Evolutionary conservation across 2,888 invertebrate species (phyloP), one percentile per base, ranked within the genome.

Genomic region (Dione juno): DNA sequence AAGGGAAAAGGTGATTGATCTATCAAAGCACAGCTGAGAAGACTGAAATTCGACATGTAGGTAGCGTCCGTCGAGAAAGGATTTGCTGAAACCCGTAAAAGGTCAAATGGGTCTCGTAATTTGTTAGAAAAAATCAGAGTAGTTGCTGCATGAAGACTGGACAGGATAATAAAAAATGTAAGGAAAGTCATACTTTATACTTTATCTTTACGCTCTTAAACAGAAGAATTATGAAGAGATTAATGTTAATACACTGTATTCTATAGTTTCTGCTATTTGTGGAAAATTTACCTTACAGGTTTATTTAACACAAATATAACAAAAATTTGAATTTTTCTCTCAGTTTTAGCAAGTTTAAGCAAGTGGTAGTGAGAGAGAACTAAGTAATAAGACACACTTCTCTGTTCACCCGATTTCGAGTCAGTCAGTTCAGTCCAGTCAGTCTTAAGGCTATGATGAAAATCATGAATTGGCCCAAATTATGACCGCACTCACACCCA

Each of bases 41-140:
- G 35, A 54, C 54, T 54, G 35, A 54, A 54, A 54, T 54, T 16
- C 35, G 35, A 54, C 35, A 54, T 54, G 54, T 54, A 54, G 54
- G 54, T n/a, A 35, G 54, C 54, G 54, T 54, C 54, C 54, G 54
- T 9, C 35, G 54, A 35, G 35, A 54, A 54, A n/a, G 54, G 54
- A 54, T 54, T 54, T 54, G 35, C 54, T n/a, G 35, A 35, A 54
- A 54, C 54, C 54, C 54, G 35, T 54, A n/a, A 54, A 54, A 54
- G 54, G 54, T 54, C 54, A 54, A 54, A 54, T 54, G n/a, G 54
- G n/a, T 10, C 28, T 41, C 41, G 40, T 59, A 59, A 59, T 59
- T 54, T 54, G 41, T 59, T 19, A 59, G 41, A 41, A 59, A 59
- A 59, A 59, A 59, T 59, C 40, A 19, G 9, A 59, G 54, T 28